Percentiles rank a stretch among this genome's conserved stretches.
phyloP scores from a whole-genome alignment of 2,113 vertebrate genomes.

The Chloroceryle aenea region DNA sequence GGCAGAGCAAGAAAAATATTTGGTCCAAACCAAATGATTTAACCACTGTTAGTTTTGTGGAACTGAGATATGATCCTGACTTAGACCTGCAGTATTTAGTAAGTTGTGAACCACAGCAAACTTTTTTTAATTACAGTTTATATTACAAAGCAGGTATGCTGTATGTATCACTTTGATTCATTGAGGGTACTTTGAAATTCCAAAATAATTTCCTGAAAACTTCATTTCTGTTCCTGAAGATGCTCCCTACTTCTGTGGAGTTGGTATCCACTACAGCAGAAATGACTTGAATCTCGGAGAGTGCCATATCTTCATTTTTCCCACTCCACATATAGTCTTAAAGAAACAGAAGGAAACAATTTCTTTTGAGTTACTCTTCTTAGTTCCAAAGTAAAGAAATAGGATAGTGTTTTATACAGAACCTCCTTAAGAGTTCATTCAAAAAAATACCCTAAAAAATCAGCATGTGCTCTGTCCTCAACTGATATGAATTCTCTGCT shows the following conservation, averaged over 20 bases:
- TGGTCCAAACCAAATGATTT: neutral
- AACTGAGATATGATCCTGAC: neutral
- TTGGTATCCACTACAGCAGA: neutral
- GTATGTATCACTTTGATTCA: neutral
- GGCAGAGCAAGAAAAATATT: neutral
- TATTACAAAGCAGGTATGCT: neutral
- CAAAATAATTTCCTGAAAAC: neutral
- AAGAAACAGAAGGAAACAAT: neutral
- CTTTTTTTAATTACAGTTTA: neutral
- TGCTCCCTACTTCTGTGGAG: neutral
- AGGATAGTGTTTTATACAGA: neutral
- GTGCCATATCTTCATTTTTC: neutral
- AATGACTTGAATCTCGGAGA: neutral
- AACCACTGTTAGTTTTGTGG: rapidly evolving
- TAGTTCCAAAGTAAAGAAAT: neutral
- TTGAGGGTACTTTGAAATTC: neutral
- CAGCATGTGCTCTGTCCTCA: neutral
- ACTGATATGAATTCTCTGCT: neutral
- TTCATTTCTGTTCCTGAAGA: neutral
- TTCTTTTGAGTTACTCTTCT: neutral
- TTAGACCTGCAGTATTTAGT: neutral
- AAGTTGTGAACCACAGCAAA: neutral
- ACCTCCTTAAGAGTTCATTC: neutral
- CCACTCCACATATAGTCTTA: neutral
- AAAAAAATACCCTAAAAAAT: neutral